A percentile compares a stretch with the other conserved stretches of the same genome.
phyloP scores from a whole-genome alignment of 2,797 vertebrate species.

The Lateolabrax maculatus region DNA sequence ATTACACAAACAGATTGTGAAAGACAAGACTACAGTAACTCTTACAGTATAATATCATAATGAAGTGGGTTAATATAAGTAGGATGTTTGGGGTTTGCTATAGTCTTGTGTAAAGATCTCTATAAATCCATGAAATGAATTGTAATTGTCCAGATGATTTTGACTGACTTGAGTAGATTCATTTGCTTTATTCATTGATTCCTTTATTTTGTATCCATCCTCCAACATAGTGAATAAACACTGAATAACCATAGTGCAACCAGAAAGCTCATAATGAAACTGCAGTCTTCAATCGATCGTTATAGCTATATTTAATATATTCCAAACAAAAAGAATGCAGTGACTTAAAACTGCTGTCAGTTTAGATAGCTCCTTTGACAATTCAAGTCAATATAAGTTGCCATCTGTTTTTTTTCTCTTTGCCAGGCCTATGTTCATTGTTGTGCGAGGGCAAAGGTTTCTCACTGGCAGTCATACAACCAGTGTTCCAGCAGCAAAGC shows the following conservation, averaged over 20 bases:
- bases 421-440: not conserved
- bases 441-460: not conserved
- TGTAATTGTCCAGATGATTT: not conserved
- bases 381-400: not conserved
- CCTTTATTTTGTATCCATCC: not conserved
- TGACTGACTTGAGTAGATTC: not conserved
- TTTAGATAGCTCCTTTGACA: not conserved
- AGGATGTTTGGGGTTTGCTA: not conserved
- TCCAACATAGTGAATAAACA: not conserved
- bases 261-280: not conserved
- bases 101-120: not conserved
- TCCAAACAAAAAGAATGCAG: not conserved
- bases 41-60: not conserved
- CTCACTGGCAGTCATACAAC: constrained; percentile 1
- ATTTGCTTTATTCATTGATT: not conserved
- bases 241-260: not conserved
- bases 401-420: not conserved
- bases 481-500: not conserved
- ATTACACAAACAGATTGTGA: not conserved
- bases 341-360: not conserved
- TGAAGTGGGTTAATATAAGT: not conserved
- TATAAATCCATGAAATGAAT: not conserved
- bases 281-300: not conserved
- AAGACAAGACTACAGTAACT: not conserved
- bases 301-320: not conserved